Base-by-base conservation (phyloP, 2,797 vertebrate genomes). In the Chrysocyon brachyurus region DNA sequence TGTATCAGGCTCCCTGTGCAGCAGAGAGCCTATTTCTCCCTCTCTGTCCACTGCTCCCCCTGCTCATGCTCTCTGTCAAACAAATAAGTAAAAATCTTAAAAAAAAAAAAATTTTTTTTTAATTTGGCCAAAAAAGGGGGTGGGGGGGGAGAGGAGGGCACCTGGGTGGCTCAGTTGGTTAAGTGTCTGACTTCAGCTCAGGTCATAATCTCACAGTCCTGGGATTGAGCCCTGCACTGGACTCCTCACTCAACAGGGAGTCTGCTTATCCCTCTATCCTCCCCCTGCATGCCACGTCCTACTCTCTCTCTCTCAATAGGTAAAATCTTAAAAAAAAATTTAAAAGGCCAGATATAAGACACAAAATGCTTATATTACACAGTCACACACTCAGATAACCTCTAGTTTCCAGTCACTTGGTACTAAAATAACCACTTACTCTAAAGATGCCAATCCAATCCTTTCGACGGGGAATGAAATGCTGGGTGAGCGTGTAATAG, bases 401-500 rank as follows among this genome's bases (percentile, higher is more conserved):
- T 70, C 75, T 78, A 77, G 84, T 24, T 94, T 24, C 40, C 31
- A 19, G 83, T 49, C 52, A 52, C 66, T 73, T 63, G 40, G 49
- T 24, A 66, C 5, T 64, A 68, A 77, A n/a, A 61, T 21, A 61
- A 86, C 26, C 56, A 88, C 98, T 97, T 84, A 99, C 99, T 98
- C 99, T 99, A 93, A 99, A 99, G 86, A 99, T 99, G 83, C 99
- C 99, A 91, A 99, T 99, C 99, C 99, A 99, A 96, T 99, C 99
- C 90, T 99, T 99, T 0, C 97, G 5, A 3, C 94, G 98, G 4
- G 99, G 98, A 63, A 96, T 36, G 64, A 99, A 98, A 75, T 96
- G 85, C 1, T 97, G 72, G 0, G 98, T 98, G 87, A 99, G 86
- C n/a, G 97, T 99, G 73, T 99, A 99, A 61, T 49, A 6, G 95